Evolutionary conservation across 1,140 invertebrate species (phyloP).

Genomic region (Papilio machaon): DNA sequence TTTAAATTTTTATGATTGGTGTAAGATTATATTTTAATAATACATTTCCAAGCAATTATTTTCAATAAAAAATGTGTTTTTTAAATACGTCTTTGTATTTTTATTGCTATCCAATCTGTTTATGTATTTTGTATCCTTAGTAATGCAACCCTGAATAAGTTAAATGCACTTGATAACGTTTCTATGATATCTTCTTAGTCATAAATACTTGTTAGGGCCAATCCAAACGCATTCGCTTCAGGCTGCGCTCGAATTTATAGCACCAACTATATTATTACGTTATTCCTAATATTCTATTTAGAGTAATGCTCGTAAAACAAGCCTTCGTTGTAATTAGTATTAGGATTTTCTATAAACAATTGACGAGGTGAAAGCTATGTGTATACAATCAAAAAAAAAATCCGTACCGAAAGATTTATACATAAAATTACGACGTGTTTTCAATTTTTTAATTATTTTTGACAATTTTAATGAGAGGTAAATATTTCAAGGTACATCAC

Average conservation of each 20-base stretch:
- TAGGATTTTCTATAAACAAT: not conserved
- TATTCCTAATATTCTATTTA: slow-evolving; percentile 39
- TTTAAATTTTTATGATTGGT: not conserved
- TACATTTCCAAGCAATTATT: not conserved
- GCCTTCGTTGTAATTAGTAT: not conserved
- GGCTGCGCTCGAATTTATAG: slow-evolving; percentile 51
- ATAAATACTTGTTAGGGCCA: slow-evolving; percentile 71
- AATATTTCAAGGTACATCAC: not conserved
- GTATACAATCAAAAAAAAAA: too few relatives aligned
- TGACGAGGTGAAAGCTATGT: not conserved
- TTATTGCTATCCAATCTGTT: too few relatives aligned
- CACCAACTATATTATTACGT: slow-evolving; percentile 38
- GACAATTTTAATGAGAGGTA: not conserved
- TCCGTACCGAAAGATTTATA: too few relatives aligned
- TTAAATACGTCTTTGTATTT: too few relatives aligned
- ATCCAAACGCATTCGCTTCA: slow-evolving; percentile 47
- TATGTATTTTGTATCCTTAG: not conserved
- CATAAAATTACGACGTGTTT: too few relatives aligned
- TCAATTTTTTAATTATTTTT: not conserved
- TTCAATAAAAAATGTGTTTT: too few relatives aligned
- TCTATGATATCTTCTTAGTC: slow-evolving; percentile 44
- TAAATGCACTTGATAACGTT: slow-evolving; percentile 49
- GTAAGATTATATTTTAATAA: not conserved
- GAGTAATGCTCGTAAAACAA: not conserved
- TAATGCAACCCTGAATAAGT: slow-evolving; percentile 50